These are phyloP conservation scores for Phortica magna DNA, from an alignment of 2,888 invertebrate species.

Conservation along the genomic window DNA sequence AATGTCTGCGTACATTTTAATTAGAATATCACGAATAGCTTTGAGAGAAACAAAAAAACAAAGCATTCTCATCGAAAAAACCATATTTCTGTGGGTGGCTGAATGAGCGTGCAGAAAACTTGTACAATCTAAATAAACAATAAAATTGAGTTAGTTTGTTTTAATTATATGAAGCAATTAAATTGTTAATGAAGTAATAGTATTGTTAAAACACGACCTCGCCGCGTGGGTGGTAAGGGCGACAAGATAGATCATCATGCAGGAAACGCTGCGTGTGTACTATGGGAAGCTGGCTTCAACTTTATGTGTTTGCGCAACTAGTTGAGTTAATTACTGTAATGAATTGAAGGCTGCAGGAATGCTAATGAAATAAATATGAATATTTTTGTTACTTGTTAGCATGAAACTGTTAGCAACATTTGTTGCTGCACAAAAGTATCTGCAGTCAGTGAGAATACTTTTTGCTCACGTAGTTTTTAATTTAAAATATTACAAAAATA, in stretches of 20 bases:
- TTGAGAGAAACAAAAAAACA: conserved; percentile 66
- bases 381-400: not conserved
- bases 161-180: conserved; percentile 30
- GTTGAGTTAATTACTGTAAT: not conserved
- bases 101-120: conserved; percentile 14
- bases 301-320: not conserved
- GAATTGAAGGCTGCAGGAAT: not conserved
- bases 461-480: no score
- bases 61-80: not conserved
- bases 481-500: no score
- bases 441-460: no score
- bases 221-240: not conserved
- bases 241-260: not conserved
- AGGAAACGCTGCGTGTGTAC: not conserved
- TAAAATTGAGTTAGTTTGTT: conserved; percentile 6
- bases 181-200: conserved; percentile 29
- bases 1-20: conserved; percentile 63
- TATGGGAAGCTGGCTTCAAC: not conserved
- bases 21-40: conserved; percentile 67
- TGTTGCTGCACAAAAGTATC: no score
- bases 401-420: no score
- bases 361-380: not conserved
- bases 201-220: conserved; percentile 22
- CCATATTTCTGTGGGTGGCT: conserved; percentile 28
- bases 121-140: conserved; percentile 24